Percentiles rank a stretch among this genome's conserved stretches.
These are phyloP conservation scores for Scomber scombrus DNA, from an alignment of 2,113 vertebrate species.

Conservation along the genomic window DNA sequence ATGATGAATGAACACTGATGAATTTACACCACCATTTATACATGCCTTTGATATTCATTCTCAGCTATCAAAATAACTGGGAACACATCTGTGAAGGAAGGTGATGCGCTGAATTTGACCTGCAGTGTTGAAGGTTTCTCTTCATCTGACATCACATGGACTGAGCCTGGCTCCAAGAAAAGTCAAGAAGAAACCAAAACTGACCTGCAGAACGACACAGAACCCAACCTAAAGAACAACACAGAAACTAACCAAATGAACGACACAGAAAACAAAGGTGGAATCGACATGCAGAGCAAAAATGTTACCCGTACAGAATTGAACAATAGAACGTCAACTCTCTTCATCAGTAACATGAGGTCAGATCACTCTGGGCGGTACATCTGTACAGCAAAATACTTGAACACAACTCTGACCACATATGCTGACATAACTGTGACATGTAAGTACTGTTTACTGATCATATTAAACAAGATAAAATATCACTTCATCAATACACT, in stretches of 20 bases:
- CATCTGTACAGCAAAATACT: slow-evolving; percentile 20
- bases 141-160: not conserved
- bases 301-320: not conserved
- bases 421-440: slow-evolving; percentile 43
- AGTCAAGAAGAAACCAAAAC: not conserved
- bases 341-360: slow-evolving; percentile 9
- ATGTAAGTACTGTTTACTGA: slow-evolving; percentile 49
- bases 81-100: not conserved
- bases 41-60: not conserved
- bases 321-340: not conserved
- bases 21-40: too few relatives aligned
- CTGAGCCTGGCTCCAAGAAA: not conserved
- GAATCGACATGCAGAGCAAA: too few relatives aligned
- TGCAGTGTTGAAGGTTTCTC: slow-evolving; percentile 1
- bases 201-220: too few relatives aligned
- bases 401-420: not conserved
- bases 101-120: not conserved
- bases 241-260: too few relatives aligned
- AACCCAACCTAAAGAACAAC: too few relatives aligned
- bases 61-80: not conserved
- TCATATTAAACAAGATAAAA: too few relatives aligned
- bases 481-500: too few relatives aligned
- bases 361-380: slow-evolving; percentile 28
- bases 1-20: too few relatives aligned
- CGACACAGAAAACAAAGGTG: too few relatives aligned